Conservation (phyloP, 1,140 invertebrate genomes). For the Nephotettix cincticeps region DNA sequence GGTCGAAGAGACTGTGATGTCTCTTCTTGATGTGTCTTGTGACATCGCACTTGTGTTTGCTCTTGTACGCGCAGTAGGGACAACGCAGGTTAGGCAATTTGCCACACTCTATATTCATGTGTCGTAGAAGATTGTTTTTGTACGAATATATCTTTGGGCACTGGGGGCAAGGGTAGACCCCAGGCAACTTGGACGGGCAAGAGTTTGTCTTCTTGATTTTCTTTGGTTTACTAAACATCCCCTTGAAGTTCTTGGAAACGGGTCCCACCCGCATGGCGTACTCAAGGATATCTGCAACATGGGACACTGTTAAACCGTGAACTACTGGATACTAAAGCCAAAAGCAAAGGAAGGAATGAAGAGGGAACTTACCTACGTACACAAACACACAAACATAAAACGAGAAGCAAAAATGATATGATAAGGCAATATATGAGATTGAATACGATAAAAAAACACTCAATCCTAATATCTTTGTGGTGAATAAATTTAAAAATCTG, state of each 20-base stretch:
- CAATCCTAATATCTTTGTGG: too few species aligned
- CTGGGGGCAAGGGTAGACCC: slow-evolving; percentile 44
- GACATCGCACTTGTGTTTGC: slow-evolving; percentile 81
- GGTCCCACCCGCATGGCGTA: slow-evolving; percentile 27
- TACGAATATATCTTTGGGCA: slow-evolving; percentile 43
- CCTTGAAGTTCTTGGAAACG: background rate
- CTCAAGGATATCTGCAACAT: slow-evolving; percentile 15
- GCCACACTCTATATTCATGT: slow-evolving; percentile 55
- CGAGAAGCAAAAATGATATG: background rate
- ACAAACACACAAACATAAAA: background rate
- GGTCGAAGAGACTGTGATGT: slow-evolving; percentile 60
- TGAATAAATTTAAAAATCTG: too few species aligned
- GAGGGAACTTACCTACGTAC: background rate
- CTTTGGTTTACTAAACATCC: background rate
- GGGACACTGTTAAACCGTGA: background rate
- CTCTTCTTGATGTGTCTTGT: slow-evolving; percentile 82
- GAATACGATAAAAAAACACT: too few species aligned
- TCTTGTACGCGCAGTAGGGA: slow-evolving; percentile 73
- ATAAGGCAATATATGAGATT: too few species aligned
- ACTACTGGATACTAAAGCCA: background rate
- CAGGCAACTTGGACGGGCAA: slow-evolving; percentile 26
- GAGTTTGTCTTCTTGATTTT: background rate
- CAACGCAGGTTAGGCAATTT: slow-evolving; percentile 51
- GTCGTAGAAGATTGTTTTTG: slow-evolving; percentile 48
- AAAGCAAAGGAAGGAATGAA: background rate